phyloP scores from a whole-genome alignment of 1,140 invertebrate species.

The Paraescarpia echinospica region DNA sequence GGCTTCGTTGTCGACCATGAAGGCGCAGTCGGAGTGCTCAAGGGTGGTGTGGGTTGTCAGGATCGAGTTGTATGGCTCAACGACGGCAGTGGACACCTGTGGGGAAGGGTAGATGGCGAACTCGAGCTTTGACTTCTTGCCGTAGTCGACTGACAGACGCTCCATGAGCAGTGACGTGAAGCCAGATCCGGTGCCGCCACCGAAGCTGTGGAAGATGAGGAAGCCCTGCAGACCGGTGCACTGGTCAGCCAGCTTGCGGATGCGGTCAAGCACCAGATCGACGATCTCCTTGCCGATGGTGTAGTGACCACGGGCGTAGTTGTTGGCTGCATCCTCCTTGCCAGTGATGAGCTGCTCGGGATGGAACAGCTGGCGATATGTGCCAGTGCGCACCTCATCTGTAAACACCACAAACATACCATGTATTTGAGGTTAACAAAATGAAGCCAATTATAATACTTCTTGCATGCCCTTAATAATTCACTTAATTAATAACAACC shows the following conservation, averaged over 20 bases:
- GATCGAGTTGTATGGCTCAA: neutral
- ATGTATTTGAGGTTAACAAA: neutral
- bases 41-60: constrained; percentile 3
- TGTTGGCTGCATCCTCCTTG: neutral
- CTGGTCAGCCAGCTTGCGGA: neutral
- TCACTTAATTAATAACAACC: neutral
- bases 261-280: neutral
- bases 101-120: neutral
- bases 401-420: neutral
- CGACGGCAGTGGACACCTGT: neutral
- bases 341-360: neutral
- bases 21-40: neutral
- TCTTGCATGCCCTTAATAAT: neutral
- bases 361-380: neutral
- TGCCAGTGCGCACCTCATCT: constrained; percentile 3
- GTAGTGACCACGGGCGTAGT: neutral
- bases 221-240: constrained; percentile 2
- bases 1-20: neutral
- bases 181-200: neutral
- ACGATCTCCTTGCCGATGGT: neutral
- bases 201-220: constrained; percentile 3
- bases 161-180: neutral
- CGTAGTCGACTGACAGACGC: neutral
- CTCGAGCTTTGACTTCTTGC: neutral
- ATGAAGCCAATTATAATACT: neutral